A percentile compares a stretch with the other conserved stretches of the same genome.
Evolutionary conservation across 92 coral and sea anemone species (phyloP).

Genomic region (Zoanthus sansibaricus): DNA sequence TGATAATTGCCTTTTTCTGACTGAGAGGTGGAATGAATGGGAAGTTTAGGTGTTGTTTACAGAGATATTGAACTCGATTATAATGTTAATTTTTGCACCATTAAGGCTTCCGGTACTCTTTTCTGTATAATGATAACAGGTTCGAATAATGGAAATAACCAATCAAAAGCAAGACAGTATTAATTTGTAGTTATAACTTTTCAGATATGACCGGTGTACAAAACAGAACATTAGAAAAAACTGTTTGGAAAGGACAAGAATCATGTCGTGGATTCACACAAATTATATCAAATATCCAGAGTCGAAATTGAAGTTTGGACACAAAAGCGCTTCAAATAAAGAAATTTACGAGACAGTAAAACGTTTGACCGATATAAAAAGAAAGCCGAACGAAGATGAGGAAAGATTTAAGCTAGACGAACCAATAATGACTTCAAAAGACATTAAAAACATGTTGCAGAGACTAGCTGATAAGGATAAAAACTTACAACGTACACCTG

Average conservation of each 20-base stretch:
- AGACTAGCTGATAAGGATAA: slow-evolving; percentile 75
- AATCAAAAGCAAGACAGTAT: background rate
- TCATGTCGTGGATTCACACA: slow-evolving; percentile 75
- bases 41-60: too few species aligned
- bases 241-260: background rate
- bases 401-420: slow-evolving; percentile 8
- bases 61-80: too few species aligned
- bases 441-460: slow-evolving; percentile 66
- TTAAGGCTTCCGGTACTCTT: too few species aligned
- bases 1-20: too few species aligned
- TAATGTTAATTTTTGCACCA: too few species aligned
- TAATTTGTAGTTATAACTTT: background rate
- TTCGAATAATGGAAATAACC: background rate
- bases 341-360: slow-evolving; percentile 73
- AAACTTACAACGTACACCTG: slow-evolving; percentile 67
- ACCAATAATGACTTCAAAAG: slow-evolving; percentile 44
- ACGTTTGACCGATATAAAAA: slow-evolving; percentile 63
- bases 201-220: background rate
- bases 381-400: background rate
- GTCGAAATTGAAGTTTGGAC: slow-evolving; percentile 56
- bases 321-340: slow-evolving; percentile 59
- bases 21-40: too few species aligned
- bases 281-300: slow-evolving; percentile 71
- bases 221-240: background rate
- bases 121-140: too few species aligned